Base-by-base conservation (phyloP, 2,797 vertebrate species). In the Pachyuromys duprasi region DNA sequence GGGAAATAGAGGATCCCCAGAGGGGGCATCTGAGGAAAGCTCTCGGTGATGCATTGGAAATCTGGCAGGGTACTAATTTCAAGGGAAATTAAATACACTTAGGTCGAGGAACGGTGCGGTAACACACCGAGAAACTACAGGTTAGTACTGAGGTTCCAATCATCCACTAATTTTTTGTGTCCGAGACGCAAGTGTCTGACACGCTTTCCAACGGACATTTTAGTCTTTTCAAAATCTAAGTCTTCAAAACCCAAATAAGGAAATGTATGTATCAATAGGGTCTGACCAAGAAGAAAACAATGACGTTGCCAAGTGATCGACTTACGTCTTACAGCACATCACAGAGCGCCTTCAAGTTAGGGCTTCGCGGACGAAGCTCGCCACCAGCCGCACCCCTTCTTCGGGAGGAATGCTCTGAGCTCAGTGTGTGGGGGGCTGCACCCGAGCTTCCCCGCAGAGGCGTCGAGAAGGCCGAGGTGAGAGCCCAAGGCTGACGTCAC, bases 301-400 rank as follows among this genome's bases (percentile, higher is more conserved):
- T 17, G 67, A 5, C 26, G 42, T 69, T 90, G 86, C 70, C n/a
- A 4, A 57, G 15, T 79, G 5, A 67, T 13, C 62, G 65, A 81
- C 91, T 97, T 95, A 95, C 94, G 70, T 84, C 93, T 75, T 53
- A 39, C 4, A 67, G 53, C 45, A n/a, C 75, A 24, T 55, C 53
- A 26, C 15, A 93, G 70, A 53, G 72, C 12, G 36, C 81, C 89
- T 83, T 53, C 81, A 69, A 39, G 31, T 22, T 9, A 60, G 14
- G 70, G 69, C 55, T 22, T 82, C 78, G 74, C 14, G 26, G 3
- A 1, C 18, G 88, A 63, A 42, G 45, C 55, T 86, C 69, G 15
- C 17, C 28, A 5, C 3, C 63, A 2, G 45, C 86, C 57, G 69
- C 82, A 67, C 3, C 90, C 20, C 18, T 81, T 55, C 94, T 62